Evolutionary conservation across 1,140 invertebrate species (phyloP).

Genomic region (Cotesia typhae): DNA sequence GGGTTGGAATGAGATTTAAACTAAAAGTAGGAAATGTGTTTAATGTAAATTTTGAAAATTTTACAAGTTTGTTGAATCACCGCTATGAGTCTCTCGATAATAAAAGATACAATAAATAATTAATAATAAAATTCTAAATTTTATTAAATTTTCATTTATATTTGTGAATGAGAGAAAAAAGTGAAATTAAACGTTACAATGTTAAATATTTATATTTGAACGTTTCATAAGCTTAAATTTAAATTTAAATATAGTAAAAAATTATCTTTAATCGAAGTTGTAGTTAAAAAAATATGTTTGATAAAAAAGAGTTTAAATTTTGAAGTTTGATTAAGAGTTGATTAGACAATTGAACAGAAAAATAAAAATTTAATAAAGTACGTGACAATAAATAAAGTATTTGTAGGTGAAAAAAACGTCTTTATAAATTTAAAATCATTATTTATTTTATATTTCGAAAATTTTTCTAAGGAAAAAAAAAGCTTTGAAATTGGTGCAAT

Average conservation of each 20-base stretch:
- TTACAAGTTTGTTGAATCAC: constrained; percentile 52
- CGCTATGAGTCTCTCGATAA: constrained; percentile 43
- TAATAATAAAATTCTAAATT: constrained; percentile 9
- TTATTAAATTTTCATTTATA: constrained; percentile 10
- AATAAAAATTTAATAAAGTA: too few species aligned
- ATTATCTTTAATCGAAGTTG: constrained; percentile 22
- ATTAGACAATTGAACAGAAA: too few species aligned
- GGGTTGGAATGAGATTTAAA: constrained; percentile 8
- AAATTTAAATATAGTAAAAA: constrained; percentile 35
- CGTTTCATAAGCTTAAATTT: constrained; percentile 47
- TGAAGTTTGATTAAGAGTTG: too few species aligned
- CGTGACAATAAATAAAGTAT: too few species aligned
- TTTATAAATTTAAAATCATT: too few species aligned
- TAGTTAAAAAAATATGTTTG: too few species aligned
- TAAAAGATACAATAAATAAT: constrained; percentile 34
- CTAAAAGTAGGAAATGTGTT: constrained; percentile 34
- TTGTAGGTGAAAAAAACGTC: too few species aligned
- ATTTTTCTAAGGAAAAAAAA: too few species aligned
- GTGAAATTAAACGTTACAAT: constrained; percentile 13
- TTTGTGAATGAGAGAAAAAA: constrained; percentile 22
- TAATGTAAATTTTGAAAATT: constrained; percentile 56
- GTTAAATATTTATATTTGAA: constrained; percentile 48
- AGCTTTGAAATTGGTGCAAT: too few species aligned
- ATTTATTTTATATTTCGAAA: too few species aligned
- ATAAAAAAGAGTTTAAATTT: too few species aligned